Evolutionary conservation across 1,140 invertebrate species (phyloP).

Genomic region (Thalassaphorura encarpata): DNA sequence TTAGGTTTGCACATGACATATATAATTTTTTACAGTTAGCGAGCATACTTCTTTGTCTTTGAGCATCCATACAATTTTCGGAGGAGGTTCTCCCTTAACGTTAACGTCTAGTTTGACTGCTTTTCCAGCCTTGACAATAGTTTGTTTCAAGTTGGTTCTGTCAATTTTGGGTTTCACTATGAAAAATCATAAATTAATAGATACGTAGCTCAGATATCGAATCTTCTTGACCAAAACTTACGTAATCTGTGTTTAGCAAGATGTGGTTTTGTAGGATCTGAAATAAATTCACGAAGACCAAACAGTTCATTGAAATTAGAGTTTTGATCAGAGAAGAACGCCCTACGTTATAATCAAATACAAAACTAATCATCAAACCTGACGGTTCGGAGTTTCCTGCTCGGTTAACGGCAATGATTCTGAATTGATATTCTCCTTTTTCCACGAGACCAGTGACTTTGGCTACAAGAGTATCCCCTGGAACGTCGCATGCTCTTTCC

Average conservation of each 20-base stretch:
- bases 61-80: constrained; percentile 79
- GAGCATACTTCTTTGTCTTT: constrained; percentile 44
- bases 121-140: constrained; percentile 83
- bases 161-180: constrained; percentile 96
- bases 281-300: no score
- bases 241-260: constrained; percentile 78
- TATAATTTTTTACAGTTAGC: not conserved
- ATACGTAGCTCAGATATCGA: not conserved
- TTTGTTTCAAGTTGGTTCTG: constrained; percentile 81
- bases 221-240: constrained; percentile 44
- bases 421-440: constrained; percentile 87
- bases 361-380: no score
- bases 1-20: no score
- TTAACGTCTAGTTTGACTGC: constrained; percentile 86
- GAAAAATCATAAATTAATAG: constrained; percentile 34
- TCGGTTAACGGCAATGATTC: constrained; percentile 92
- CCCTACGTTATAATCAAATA: no score
- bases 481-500: constrained; percentile 67
- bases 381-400: constrained; percentile 72
- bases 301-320: no score
- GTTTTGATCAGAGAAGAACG: no score
- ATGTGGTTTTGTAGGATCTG: constrained; percentile 84
- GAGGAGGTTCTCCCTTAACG: constrained; percentile 86
- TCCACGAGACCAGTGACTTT: constrained; percentile 80
- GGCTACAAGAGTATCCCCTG: constrained; percentile 62